These are phyloP conservation scores for Anticlea derivata DNA, from an alignment of 2,888 invertebrate species.

Conservation along the genomic window DNA sequence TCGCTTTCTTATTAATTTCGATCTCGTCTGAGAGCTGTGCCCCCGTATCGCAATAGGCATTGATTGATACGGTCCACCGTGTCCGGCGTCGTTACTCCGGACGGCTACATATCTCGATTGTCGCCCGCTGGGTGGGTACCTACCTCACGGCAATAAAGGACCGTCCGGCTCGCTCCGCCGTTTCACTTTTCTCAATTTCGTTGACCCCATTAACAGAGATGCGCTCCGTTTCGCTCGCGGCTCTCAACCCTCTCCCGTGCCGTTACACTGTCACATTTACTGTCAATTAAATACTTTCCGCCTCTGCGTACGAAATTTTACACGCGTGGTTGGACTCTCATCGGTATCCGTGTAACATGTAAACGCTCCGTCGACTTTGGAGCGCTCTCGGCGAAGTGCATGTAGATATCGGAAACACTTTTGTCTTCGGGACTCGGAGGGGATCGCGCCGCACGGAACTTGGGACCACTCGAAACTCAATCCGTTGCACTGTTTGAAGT, in stretches of 20 bases:
- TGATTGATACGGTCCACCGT: slow-evolving; percentile 33
- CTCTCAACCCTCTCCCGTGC: slow-evolving; percentile 58
- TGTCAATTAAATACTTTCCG: slow-evolving; percentile 69
- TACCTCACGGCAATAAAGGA: slow-evolving; percentile 58
- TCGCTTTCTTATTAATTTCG: slow-evolving; percentile 60
- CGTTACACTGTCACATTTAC: slow-evolving; percentile 66
- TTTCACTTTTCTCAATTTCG: slow-evolving; percentile 79
- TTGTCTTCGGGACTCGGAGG: slow-evolving; percentile 32
- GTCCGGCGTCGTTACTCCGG: slow-evolving; percentile 30
- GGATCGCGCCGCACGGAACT: slow-evolving; percentile 25
- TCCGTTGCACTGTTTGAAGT: slow-evolving; percentile 52
- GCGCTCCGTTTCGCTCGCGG: slow-evolving; percentile 59
- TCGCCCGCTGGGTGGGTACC: slow-evolving; percentile 42
- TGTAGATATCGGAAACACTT: slow-evolving; percentile 50
- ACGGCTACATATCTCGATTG: slow-evolving; percentile 33
- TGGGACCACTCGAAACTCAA: slow-evolving; percentile 53
- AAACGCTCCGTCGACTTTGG: slow-evolving; percentile 3
- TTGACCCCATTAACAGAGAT: slow-evolving; percentile 73
- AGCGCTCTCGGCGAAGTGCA: slow-evolving; percentile 25
- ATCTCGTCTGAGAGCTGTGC: slow-evolving; percentile 34
- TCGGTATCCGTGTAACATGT: slow-evolving; percentile 19
- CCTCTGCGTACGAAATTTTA: slow-evolving; percentile 49
- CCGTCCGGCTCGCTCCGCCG: slow-evolving; percentile 58
- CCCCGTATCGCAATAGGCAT: slow-evolving; percentile 28
- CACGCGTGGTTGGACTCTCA: slow-evolving; percentile 33